Evolutionary conservation across 2,888 invertebrate species (phyloP).

Genomic region (Drosophila parthenogenetica): DNA sequence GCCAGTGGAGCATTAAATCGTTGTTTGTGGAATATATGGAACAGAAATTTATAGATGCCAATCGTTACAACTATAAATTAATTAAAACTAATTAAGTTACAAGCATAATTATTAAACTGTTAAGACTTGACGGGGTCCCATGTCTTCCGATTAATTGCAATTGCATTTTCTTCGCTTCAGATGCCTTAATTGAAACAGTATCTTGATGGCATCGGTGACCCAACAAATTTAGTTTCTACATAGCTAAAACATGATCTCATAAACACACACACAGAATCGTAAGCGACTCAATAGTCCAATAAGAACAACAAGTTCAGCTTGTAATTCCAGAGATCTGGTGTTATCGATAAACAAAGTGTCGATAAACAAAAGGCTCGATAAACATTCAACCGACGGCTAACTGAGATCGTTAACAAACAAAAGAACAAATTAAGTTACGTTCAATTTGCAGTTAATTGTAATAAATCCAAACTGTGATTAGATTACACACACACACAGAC

Average conservation of each 20-base stretch:
- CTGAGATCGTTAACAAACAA: conserved; percentile 40
- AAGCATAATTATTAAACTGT: not conserved
- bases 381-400: conserved; percentile 15
- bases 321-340: conserved; percentile 34
- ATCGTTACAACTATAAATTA: not conserved
- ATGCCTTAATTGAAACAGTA: conserved; percentile 40
- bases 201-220: conserved; percentile 39
- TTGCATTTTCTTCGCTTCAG: conserved; percentile 2
- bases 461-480: conserved; percentile 24
- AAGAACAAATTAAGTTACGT: not conserved
- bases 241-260: conserved; percentile 54
- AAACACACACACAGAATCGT: conserved; percentile 1
- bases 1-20: too few relatives aligned
- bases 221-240: conserved; percentile 16
- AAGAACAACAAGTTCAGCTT: conserved; percentile 10
- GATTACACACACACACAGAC: conserved; percentile 26
- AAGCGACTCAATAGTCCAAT: not conserved
- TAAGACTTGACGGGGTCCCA: not conserved
- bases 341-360: conserved; percentile 34
- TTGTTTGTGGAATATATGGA: too few relatives aligned
- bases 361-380: conserved; percentile 7
- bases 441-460: conserved; percentile 6
- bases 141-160: not conserved
- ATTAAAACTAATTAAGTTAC: not conserved
- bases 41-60: too few relatives aligned